phyloP scores from a whole-genome alignment of 2,113 vertebrate genomes.

The Eretmochelys imbricata region DNA sequence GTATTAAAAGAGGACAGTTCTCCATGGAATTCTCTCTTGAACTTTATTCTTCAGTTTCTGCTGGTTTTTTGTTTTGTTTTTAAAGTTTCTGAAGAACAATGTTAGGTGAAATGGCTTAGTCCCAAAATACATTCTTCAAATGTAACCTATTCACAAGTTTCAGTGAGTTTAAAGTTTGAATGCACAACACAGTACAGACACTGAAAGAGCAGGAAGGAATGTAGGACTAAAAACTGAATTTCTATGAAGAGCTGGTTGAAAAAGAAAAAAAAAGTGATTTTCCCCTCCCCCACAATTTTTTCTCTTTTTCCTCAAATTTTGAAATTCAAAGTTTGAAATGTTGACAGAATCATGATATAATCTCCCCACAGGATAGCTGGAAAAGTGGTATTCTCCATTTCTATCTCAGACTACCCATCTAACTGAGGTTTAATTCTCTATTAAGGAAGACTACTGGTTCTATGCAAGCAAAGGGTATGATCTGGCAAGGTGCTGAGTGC shows the following conservation, averaged over 20 bases:
- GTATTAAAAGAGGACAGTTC: neutral
- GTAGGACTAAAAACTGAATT: neutral
- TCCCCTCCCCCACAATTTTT: fast-evolving
- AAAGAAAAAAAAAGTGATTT: fast-evolving
- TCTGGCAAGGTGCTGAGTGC: neutral
- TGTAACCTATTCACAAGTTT: neutral
- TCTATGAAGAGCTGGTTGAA: neutral
- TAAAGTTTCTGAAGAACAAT: neutral
- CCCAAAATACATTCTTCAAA: neutral
- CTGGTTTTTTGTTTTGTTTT: neutral
- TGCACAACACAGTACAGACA: neutral
- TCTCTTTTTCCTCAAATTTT: neutral
- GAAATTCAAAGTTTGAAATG: neutral
- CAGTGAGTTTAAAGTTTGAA: neutral
- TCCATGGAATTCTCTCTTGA: neutral
- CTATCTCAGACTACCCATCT: neutral
- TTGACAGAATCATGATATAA: neutral
- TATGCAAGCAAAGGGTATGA: neutral
- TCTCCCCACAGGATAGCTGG: neutral
- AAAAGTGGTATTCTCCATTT: neutral
- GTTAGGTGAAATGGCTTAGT: neutral
- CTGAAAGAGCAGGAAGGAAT: neutral
- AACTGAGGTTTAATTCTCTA: neutral
- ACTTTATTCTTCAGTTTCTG: neutral
- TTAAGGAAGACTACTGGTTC: neutral